These are phyloP conservation scores for Malurus leucopterus DNA, from an alignment of 2,797 vertebrate genomes.

Conservation along the genomic window DNA sequence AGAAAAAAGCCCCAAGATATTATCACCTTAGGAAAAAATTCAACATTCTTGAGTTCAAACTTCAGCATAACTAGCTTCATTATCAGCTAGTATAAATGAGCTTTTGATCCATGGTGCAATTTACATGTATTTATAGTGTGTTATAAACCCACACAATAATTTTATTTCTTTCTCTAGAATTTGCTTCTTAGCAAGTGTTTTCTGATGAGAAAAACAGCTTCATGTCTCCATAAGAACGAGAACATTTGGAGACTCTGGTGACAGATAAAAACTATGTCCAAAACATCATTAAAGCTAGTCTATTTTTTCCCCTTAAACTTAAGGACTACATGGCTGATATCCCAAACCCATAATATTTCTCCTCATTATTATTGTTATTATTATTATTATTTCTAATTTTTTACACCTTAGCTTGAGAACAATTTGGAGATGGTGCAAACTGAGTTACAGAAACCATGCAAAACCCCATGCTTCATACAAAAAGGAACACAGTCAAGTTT, in stretches of 20 bases:
- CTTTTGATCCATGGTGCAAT: slow-evolving; percentile 32
- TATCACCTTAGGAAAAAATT: not conserved
- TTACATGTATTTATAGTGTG: not conserved
- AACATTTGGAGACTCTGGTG: not conserved
- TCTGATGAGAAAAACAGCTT: slow-evolving; percentile 22
- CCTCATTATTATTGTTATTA: not conserved
- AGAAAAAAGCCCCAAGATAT: not conserved
- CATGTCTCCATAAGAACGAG: not conserved
- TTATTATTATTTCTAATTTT: not conserved
- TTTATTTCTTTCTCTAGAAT: slow-evolving; percentile 28
- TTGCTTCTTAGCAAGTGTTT: not conserved
- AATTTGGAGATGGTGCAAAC: not conserved
- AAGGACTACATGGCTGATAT: not conserved
- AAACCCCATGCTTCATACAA: not conserved
- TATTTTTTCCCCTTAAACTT: not conserved
- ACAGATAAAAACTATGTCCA: not conserved
- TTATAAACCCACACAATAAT: slow-evolving; percentile 40
- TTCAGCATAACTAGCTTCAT: not conserved
- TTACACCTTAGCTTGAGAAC: not conserved
- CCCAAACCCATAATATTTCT: not conserved
- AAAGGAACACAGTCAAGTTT: not conserved
- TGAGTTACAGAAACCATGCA: not conserved
- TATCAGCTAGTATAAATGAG: slow-evolving; percentile 14
- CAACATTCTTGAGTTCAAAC: not conserved
- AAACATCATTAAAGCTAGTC: not conserved